A percentile compares a stretch with the other conserved stretches of the same genome.
Conservation (phyloP, 2,113 vertebrate genomes). For the Leptobrachium leishanense region DNA sequence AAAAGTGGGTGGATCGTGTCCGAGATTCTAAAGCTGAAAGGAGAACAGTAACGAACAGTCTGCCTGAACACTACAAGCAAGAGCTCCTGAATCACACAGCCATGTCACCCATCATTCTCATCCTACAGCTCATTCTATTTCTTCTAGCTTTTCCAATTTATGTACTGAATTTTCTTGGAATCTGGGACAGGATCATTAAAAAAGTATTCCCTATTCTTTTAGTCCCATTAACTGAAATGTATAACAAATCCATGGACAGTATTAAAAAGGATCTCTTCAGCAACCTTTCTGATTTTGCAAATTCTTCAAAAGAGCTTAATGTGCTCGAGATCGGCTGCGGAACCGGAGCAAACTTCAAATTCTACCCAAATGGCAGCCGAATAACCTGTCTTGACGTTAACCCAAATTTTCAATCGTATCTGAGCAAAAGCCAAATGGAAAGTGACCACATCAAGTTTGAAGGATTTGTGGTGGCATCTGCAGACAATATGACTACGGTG, state of each 20-base stretch:
- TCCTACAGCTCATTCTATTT: constrained; percentile 9
- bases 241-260: constrained; percentile 64
- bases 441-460: constrained; percentile 73
- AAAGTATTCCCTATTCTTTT: constrained; percentile 13
- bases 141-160: constrained; percentile 17
- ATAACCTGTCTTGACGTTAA: constrained; percentile 79
- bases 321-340: constrained; percentile 84
- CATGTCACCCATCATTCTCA: constrained; percentile 17
- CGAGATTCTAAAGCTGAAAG: not conserved
- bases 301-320: constrained; percentile 57
- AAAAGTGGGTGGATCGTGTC: too few relatives aligned
- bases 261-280: constrained; percentile 76
- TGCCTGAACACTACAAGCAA: not conserved
- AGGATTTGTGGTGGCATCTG: constrained; percentile 66
- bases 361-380: constrained; percentile 71
- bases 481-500: constrained; percentile 73
- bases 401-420: constrained; percentile 69
- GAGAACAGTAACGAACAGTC: not conserved
- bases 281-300: constrained; percentile 60
- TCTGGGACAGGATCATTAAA: constrained; percentile 4
- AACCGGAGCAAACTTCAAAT: constrained; percentile 75
- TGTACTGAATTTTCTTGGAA: constrained; percentile 27
- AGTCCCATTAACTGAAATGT: accelerated
- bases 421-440: constrained; percentile 61
- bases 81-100: not conserved